Evolutionary conservation across 2,888 invertebrate species (phyloP).

Genomic region (Folsomia manolachei): DNA sequence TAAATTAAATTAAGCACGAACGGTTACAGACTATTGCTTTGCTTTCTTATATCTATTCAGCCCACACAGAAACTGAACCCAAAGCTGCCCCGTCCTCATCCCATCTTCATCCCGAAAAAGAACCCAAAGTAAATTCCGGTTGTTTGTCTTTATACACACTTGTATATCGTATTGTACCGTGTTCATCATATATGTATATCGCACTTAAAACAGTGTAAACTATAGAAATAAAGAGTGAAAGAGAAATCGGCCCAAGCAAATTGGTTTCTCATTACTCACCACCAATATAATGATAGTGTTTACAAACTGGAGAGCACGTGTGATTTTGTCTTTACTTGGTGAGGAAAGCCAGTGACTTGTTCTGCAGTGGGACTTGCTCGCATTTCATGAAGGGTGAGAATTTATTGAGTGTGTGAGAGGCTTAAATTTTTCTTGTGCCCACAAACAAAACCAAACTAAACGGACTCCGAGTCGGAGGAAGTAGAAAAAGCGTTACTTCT

Average conservation of each 20-base stretch:
- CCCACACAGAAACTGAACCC: not conserved
- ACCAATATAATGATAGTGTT: conserved; percentile 21
- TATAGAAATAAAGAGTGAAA: not conserved
- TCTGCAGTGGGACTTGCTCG: conserved; percentile 22
- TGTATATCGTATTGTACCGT: too few species aligned
- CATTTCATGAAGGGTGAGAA: conserved; percentile 32
- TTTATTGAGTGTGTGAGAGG: conserved; percentile 32
- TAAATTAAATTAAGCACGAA: conserved; percentile 23
- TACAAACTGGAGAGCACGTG: conserved; percentile 26
- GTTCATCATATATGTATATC: too few species aligned
- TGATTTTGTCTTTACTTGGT: conserved; percentile 21
- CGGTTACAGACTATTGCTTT: conserved; percentile 9
- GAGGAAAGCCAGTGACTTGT: conserved; percentile 8
- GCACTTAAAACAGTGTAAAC: not conserved
- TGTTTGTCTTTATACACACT: too few species aligned
- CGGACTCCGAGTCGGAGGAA: not conserved
- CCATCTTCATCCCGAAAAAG: too few species aligned
- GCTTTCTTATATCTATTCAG: not conserved
- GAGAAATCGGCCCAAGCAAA: not conserved
- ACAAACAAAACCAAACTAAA: conserved; percentile 2
- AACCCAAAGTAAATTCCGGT: too few species aligned
- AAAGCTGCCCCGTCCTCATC: too few species aligned
- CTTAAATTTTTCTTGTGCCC: conserved; percentile 14
- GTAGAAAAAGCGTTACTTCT: too few species aligned
- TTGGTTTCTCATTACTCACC: conserved; percentile 18